Percentiles rank a stretch among this genome's conserved stretches.
These are phyloP conservation scores for Lepeophtheirus salmonis DNA, from an alignment of 1,140 invertebrate genomes.

Conservation along the genomic window DNA sequence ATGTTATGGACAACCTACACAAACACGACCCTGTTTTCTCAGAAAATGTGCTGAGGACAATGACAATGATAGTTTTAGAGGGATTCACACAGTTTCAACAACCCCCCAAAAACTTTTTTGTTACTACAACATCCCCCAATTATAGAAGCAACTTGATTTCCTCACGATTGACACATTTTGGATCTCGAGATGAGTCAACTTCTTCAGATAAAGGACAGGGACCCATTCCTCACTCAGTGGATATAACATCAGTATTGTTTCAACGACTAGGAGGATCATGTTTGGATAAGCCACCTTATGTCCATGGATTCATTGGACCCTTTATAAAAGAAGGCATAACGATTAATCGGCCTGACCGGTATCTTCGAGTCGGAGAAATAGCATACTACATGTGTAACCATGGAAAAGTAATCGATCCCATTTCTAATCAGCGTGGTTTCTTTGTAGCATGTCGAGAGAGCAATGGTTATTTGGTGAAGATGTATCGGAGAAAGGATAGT, in stretches of 20 bases:
- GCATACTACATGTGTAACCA: neutral
- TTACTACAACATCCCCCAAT: neutral
- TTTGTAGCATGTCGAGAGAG: neutral
- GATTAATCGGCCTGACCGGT: neutral
- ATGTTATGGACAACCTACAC: conserved; percentile 26
- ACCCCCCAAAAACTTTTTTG: neutral
- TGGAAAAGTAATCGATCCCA: neutral
- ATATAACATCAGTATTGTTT: neutral
- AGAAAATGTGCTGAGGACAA: neutral
- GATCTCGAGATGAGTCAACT: neutral
- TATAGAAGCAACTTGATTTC: neutral
- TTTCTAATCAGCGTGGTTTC: neutral
- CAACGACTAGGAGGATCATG: neutral
- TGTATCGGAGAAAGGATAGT: neutral
- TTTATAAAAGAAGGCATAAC: neutral
- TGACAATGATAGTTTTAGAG: neutral
- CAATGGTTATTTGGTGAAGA: neutral
- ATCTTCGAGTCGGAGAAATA: neutral
- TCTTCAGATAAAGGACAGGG: neutral
- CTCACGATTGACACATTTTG: neutral
- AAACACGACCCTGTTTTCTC: conserved; percentile 30
- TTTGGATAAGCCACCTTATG: neutral
- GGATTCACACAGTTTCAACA: neutral
- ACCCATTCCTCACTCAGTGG: neutral
- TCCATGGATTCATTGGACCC: conserved; percentile 1